phyloP scores from a whole-genome alignment of 2,888 invertebrate species.

The Adelognathus sp. region DNA sequence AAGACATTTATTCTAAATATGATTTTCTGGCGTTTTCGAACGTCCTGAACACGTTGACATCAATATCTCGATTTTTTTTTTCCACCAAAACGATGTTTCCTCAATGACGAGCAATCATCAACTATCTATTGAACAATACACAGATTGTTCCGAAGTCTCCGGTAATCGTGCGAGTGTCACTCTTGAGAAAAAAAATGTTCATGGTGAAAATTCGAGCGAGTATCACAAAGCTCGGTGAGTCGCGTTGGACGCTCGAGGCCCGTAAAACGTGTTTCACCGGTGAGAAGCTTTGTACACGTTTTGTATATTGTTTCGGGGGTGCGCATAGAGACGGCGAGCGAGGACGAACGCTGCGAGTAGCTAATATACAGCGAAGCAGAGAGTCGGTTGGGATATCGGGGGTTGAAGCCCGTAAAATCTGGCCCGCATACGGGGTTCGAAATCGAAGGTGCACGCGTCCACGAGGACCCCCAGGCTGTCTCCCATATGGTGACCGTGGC shows the following conservation, averaged over 20 bases:
- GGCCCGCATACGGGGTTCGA: slow-evolving; percentile 75
- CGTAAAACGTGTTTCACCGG: slow-evolving; percentile 12
- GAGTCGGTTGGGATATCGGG: neutral
- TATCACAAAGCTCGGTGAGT: neutral
- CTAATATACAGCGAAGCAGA: neutral
- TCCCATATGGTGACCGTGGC: slow-evolving; percentile 78
- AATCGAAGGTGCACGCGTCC: slow-evolving; percentile 70
- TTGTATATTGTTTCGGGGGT: slow-evolving; percentile 48
- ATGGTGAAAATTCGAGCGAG: neutral
- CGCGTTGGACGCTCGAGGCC: neutral
- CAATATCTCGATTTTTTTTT: too few relatives aligned
- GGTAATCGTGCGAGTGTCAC: too few relatives aligned
- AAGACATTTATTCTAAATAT: too few relatives aligned
- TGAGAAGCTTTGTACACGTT: slow-evolving; percentile 8
- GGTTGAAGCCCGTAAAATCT: slow-evolving; percentile 72
- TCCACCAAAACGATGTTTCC: too few relatives aligned
- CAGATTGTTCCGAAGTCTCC: too few relatives aligned
- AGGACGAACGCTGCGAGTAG: neutral
- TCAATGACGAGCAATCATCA: too few relatives aligned
- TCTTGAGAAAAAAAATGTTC: too few relatives aligned
- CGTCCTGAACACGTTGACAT: too few relatives aligned
- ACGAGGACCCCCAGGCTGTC: slow-evolving; percentile 72
- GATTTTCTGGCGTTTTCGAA: too few relatives aligned
- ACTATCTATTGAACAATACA: too few relatives aligned
- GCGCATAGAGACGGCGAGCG: neutral